Base-by-base conservation (phyloP, 2,888 invertebrate species). In the Stegophylla sp. region DNA sequence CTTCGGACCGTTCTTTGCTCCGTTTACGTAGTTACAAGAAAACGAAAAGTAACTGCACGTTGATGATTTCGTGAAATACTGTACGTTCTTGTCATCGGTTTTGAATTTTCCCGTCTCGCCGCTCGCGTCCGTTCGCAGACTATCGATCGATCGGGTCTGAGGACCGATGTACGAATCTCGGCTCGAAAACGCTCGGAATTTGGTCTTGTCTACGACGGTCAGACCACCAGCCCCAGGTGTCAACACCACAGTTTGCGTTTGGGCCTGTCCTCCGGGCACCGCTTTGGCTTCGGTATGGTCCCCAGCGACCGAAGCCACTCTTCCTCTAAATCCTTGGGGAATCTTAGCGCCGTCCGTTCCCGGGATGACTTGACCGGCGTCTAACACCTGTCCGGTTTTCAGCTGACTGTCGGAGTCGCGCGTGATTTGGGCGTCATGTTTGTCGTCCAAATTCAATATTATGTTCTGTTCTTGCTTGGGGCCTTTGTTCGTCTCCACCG, bases 1-100 rank as follows among this genome's bases (percentile, higher is more conserved):
- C 86, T 93, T 94, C 84, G 92, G 93, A 84, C 91, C 90, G 17
- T 93, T 93, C 85, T 92, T 92, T 0, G 91, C 90, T 15, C 92
- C 92, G 84, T 92, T 91, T 0, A 93, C 92, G 85, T 93, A 91
- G 72, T 93, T 93, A 85, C 94, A 94, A 0, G 93, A 92, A 86
- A 94, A 94, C 1, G 94, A 94, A 84, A 94, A 94, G 85, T 94
- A 94, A 12, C 94, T 94, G 86, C 94, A 95, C 1, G 93, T 94
- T 1, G 94, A 94, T 12, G 94, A 93, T 86, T 94, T 94, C 0
- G 94, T 93, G 85, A 93, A 94, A 87, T 93, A 94, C 83, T 92
- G 92, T 1, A 92, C 91, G 85, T 92, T 92, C 85, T 92, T 92
- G 82, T 92, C 91, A 82, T 90, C 90, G 53, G 87, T 86, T 45